Evolutionary conservation across 2,888 invertebrate species (phyloP).

Genomic region (Pristionchus exspectatus): DNA sequence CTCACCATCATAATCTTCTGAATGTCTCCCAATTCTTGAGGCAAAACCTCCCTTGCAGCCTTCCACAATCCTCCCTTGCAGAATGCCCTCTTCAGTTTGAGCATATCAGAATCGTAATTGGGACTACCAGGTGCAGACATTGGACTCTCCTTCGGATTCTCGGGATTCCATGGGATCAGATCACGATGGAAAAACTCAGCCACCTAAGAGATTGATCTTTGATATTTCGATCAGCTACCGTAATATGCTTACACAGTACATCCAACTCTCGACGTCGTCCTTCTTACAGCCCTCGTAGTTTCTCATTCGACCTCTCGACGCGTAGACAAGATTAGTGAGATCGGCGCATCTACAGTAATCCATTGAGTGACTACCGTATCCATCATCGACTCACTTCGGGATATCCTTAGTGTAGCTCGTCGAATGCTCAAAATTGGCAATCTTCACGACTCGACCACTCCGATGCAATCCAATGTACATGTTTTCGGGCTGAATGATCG

Average conservation of each 20-base stretch:
- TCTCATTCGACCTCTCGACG: conserved; percentile 9
- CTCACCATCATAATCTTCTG: not conserved
- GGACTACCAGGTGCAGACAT: not conserved
- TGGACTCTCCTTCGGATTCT: not conserved
- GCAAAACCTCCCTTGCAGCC: not conserved
- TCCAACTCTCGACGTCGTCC: conserved; percentile 38
- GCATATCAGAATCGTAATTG: not conserved
- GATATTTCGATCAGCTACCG: not conserved
- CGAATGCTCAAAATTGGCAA: conserved; percentile 34
- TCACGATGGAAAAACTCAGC: conserved; percentile 30
- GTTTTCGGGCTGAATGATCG: conserved; percentile 7
- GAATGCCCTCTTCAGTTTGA: conserved; percentile 42
- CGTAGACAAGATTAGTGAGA: not conserved
- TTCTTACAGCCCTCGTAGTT: conserved; percentile 30
- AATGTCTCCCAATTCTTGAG: not conserved
- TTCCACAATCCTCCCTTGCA: conserved; percentile 21
- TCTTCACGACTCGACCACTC: not conserved
- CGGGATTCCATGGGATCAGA: not conserved
- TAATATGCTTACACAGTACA: conserved; percentile 15
- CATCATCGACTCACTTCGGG: not conserved
- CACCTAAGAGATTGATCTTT: not conserved
- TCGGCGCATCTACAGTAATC: not conserved
- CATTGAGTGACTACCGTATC: not conserved
- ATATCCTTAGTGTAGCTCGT: not conserved
- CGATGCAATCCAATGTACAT: not conserved